Base-by-base conservation (phyloP, 2,888 invertebrate species). In the Cabera pusaria region DNA sequence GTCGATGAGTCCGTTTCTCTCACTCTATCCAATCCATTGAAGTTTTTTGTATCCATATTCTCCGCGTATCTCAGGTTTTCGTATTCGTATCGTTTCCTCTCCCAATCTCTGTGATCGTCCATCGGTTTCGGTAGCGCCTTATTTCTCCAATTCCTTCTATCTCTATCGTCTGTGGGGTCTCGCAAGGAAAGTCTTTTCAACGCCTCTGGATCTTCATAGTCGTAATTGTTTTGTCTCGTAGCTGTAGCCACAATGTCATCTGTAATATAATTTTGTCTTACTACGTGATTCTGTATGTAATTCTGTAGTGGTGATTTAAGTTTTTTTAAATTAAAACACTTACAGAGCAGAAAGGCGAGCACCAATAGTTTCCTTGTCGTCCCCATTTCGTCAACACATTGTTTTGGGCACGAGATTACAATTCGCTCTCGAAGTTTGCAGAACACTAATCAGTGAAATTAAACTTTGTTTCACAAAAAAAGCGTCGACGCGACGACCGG, bases 261-360 rank as follows among this genome's bases (percentile, higher is more conserved):
- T 86, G 71, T 17, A 76, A 80, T 48, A 52, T 50, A 49, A 56
- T 46, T 34, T n/a, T n/a, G n/a, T n/a, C n/a, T n/a, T n/a, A n/a
- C n/a, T n/a, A n/a, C n/a, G 38, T 29, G 24, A 31, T 28, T 21
- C 38, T 52, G 34, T 10, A 38, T 29, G 37, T 53, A 44, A 49
- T 40, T 39, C 36, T 28, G 27, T 34, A 32, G 18, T 17, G 32
- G 49, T 42, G 28, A 16, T 25, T 6, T 39, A 54, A 19, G 24
- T 41, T 42, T 32, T 19, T 47, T 42, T 21, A 45, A 46, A 44
- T 34, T 28, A 12, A 51, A 56, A 44, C 41, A 76, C 84, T 81
- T 71, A 87, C 87, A 87, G 18, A 87, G 71, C 31, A 87, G 59
- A 40, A 87, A 67, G 3, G 82, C 81, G 46, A 85, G 60, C 44